phyloP scores from a whole-genome alignment of 1,140 invertebrate species.

The Mizuhopecten yessoensis region DNA sequence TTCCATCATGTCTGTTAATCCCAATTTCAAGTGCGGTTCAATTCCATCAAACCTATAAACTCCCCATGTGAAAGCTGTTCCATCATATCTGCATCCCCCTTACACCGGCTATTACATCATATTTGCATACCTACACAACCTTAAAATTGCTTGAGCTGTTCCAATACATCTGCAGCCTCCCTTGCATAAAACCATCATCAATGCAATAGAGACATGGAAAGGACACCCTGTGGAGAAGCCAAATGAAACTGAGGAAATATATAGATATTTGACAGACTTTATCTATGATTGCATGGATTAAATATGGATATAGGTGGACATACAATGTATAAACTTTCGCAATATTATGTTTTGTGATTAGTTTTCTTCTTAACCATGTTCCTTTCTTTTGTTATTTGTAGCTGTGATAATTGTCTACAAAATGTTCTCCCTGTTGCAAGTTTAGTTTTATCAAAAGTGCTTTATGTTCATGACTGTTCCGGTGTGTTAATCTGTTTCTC shows the following conservation, averaged over 20 bases:
- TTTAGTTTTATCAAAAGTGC: slow-evolving; percentile 21
- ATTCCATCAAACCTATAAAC: too few relatives aligned
- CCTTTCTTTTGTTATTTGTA: not conserved
- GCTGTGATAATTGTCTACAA: slow-evolving; percentile 20
- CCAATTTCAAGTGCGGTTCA: too few relatives aligned
- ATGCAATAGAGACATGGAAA: not conserved
- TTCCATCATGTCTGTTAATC: not conserved
- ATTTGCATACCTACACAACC: not conserved
- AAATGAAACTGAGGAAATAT: not conserved
- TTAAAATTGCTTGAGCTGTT: not conserved
- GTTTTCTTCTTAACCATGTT: too few relatives aligned
- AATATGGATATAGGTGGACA: not conserved
- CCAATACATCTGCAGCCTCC: not conserved
- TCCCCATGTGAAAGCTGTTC: not conserved
- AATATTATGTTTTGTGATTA: too few relatives aligned
- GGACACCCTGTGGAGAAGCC: not conserved
- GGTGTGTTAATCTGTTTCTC: not conserved
- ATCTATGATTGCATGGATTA: too few relatives aligned
- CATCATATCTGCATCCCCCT: not conserved
- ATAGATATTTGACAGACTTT: not conserved
- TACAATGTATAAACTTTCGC: not conserved
- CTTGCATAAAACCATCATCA: not conserved
- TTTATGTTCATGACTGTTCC: not conserved
- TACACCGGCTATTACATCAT: not conserved
- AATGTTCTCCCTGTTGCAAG: not conserved